Conservation (phyloP, 2,888 invertebrate species). For the Apamea crenata region DNA sequence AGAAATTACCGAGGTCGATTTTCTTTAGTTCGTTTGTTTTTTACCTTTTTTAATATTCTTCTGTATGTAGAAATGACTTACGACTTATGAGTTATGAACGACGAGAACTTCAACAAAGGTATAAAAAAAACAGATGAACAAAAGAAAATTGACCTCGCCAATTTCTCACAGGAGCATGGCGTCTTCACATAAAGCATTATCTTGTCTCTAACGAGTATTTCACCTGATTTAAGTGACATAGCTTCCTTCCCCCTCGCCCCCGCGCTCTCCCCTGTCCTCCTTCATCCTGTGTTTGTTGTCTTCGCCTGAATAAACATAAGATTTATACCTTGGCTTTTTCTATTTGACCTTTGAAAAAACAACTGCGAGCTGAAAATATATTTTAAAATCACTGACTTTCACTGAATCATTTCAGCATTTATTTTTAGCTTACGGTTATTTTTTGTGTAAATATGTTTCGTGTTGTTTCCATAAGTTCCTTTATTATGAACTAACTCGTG, state of each 20-base stretch:
- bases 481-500: not conserved
- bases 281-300: slow-evolving; percentile 60
- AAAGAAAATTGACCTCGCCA: not conserved
- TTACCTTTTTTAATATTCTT: no score
- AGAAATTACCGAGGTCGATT: no score
- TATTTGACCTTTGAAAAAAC: not conserved
- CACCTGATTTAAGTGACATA: slow-evolving; percentile 61
- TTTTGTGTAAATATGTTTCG: not conserved
- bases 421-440: not conserved
- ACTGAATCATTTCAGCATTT: not conserved
- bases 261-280: slow-evolving; percentile 15
- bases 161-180: not conserved
- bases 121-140: not conserved
- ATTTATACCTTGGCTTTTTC: slow-evolving; percentile 8
- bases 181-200: slow-evolving; percentile 39
- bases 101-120: not conserved
- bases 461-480: not conserved
- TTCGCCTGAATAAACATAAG: slow-evolving; percentile 18
- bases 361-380: not conserved
- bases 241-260: slow-evolving; percentile 31
- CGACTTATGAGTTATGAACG: not conserved
- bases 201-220: slow-evolving; percentile 46
- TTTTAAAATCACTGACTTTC: not conserved
- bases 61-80: not conserved
- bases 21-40: no score